Evolutionary conservation across 2,888 invertebrate genomes (phyloP), one percentile per base, ranked within the genome.

Genomic region (Pediacus dermestoides): DNA sequence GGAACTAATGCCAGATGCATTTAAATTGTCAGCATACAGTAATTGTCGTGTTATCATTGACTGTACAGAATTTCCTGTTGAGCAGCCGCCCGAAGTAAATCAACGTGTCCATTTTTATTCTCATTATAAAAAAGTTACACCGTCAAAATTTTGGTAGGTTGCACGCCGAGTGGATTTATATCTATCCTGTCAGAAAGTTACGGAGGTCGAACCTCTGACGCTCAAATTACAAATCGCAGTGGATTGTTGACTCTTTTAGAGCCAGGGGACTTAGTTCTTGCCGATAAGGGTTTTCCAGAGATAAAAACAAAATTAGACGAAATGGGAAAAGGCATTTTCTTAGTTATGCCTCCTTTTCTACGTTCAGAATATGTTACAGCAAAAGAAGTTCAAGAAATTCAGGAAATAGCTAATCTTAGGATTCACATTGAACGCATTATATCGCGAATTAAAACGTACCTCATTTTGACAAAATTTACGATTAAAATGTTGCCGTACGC

Each of bases 201-300:
- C n/a, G n/a, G n/a, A n/a, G n/a, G n/a, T n/a, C n/a, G n/a, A n/a
- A n/a, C 32, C 4, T 16, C 26, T 10, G 38, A 38, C 18, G 3
- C 33, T 8, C 33, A 34, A 7, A 34, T 39, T 2, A 39, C 33
- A 11, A 34, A 2, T 3, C 10, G 4, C 2, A 23, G 26, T 13
- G 39, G 39, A 2, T 16, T 39, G 2, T 15, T 39, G 26, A n/a
- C n/a, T n/a, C n/a, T n/a, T n/a, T n/a, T 39, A 3, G 39, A 39
- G 21, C 34, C 27, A 6, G 34, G 28, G 16, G 39, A 39, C 14
- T 2, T 27, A 2, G 39, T 39, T 12, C 23, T 39, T 1, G 39
- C 39, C 2, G 39, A 28, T 14, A 28, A 28, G 14, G 28, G 28
- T 3, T 28, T 28, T 28, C 28, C 28, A 28, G n/a, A 14, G 12